Base-by-base conservation (phyloP, 1,140 invertebrate species). In the Drosophila sp. region DNA sequence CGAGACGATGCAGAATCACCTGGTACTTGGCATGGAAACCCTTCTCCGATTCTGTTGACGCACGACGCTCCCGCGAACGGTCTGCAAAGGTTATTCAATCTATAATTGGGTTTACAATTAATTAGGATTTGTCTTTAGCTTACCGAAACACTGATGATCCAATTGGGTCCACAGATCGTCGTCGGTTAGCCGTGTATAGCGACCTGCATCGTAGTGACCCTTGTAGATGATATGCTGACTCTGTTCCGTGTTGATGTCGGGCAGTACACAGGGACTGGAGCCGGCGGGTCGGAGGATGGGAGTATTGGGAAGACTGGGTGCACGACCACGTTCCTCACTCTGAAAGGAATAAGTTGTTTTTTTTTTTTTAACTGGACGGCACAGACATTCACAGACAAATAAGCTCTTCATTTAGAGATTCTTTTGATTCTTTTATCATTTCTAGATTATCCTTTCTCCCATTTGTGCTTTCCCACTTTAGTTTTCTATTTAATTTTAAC, bases 1-100 rank as follows among this genome's bases (percentile, higher is more conserved):
- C 96, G 93, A 98, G 95, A 45, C 97, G 94, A 92, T 97, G 97
- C 5, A 97, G 97, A 36, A 97, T 94, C 7, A 96, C 95, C 74
- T 97, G 96, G 87, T 97, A 98, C 66, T 95, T 95, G 90, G 97
- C 95, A 57, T 94, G 94, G 90, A 98, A 98, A 72, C 96, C 96
- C 69, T 95, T 95, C 90, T 98, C 97, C 1, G 97, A 97, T 54
- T 96, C 95, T 0, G 97, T 98, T 1, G 97, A 97, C 48, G 96
- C 94, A 51, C 95, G 91, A 14, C 94, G 92, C 11, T 93, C 92
- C 2, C 89, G 86, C 4, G 78, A 79, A 9, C 90, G 79, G 80
- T 92, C 90, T 92, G 34, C 2, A 4, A 21, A 64, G 9, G 21
- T n/a, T 7, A 41, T 21, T 8, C 21, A 8, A 13, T 11, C 4